Conservation (phyloP, 2,888 invertebrate species). For the Andrena fulva region DNA sequence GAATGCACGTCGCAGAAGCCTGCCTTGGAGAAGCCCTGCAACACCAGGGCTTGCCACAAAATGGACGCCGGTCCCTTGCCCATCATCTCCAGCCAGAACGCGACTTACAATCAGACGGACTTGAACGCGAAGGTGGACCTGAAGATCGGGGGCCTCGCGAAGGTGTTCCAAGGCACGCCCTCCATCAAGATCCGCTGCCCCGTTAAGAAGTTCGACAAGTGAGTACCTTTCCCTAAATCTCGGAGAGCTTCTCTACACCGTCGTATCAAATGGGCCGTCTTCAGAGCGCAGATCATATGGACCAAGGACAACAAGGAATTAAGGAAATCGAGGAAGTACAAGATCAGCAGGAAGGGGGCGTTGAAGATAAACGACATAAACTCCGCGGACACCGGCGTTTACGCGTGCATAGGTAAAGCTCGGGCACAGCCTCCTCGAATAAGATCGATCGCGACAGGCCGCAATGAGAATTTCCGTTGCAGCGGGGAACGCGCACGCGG, state of each 20-base stretch:
- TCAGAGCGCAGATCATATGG: conserved; percentile 94
- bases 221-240: conserved; percentile 39
- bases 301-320: conserved; percentile 93
- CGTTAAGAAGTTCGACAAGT: conserved; percentile 90
- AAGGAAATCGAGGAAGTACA: conserved; percentile 92
- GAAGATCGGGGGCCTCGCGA: conserved; percentile 95
- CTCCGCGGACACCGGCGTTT: conserved; percentile 93
- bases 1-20: conserved; percentile 92
- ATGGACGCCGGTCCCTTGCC: conserved; percentile 90
- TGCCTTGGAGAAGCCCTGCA: conserved; percentile 92
- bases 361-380: conserved; percentile 93
- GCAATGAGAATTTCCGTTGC: conserved; percentile 31
- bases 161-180: conserved; percentile 93
- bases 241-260: no score
- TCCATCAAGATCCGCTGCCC: conserved; percentile 97
- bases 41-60: conserved; percentile 90
- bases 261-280: neutral
- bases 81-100: conserved; percentile 91
- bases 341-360: conserved; percentile 96
- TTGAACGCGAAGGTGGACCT: conserved; percentile 92
- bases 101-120: conserved; percentile 93
- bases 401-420: conserved; percentile 91
- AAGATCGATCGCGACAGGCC: neutral
- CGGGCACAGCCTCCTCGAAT: neutral
- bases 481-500: conserved; percentile 92